Evolutionary conservation across 1,140 invertebrate species (phyloP).

Genomic region (Teleopsis dalmanni): DNA sequence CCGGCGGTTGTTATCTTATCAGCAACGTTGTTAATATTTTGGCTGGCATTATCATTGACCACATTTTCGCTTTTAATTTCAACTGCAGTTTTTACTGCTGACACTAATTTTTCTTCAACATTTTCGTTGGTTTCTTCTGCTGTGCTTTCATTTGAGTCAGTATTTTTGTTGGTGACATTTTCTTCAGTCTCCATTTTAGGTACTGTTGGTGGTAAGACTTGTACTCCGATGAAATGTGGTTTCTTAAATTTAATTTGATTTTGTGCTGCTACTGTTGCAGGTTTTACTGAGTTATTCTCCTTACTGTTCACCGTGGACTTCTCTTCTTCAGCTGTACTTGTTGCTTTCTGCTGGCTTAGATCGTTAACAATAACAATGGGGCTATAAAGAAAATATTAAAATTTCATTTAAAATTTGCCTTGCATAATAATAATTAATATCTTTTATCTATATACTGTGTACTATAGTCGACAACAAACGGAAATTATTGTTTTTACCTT

Average conservation of each 20-base stretch:
- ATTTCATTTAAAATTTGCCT: background rate
- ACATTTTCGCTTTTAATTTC: background rate
- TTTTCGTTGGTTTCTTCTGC: background rate
- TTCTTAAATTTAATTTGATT: constrained; percentile 4
- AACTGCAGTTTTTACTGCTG: background rate
- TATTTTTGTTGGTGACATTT: too few relatives aligned
- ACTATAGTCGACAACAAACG: constrained; percentile 13
- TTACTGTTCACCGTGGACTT: constrained; percentile 4
- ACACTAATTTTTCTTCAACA: background rate
- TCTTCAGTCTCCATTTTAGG: constrained; percentile 28
- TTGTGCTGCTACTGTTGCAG: background rate
- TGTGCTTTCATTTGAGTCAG: background rate
- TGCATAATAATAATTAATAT: background rate
- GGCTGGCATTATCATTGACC: constrained; percentile 1
- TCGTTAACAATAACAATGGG: constrained; percentile 34
- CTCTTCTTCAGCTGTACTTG: constrained; percentile 10
- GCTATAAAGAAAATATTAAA: constrained; percentile 4
- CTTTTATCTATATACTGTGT: background rate
- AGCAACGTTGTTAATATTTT: background rate
- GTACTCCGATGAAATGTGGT: constrained; percentile 10
- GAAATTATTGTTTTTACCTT: constrained; percentile 16
- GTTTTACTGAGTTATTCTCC: background rate
- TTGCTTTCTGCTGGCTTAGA: constrained; percentile 14
- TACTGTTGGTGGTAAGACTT: constrained; percentile 16
- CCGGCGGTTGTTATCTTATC: background rate